A percentile compares a stretch with the other conserved stretches of the same genome.
These are phyloP conservation scores for Acanthisitta chloris DNA, from an alignment of 2,113 vertebrate genomes.

Conservation along the genomic window DNA sequence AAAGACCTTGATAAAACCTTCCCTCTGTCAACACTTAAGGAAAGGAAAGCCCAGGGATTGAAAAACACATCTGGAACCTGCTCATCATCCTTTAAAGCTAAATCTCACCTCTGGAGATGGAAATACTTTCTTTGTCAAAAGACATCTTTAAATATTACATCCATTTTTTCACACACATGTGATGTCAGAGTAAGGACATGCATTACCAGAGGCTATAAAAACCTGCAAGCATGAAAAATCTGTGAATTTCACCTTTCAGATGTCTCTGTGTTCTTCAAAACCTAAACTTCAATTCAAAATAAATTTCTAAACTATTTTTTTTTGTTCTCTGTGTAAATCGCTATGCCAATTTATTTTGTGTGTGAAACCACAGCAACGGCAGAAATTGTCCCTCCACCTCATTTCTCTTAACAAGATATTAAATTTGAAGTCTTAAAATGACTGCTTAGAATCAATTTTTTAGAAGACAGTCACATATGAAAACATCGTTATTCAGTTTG, in stretches of 20 bases:
- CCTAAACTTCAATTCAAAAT: constrained; percentile 52
- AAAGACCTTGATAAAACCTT: constrained; percentile 69
- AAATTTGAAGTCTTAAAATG: not conserved
- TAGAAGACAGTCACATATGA: not conserved
- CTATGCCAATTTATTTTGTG: not conserved
- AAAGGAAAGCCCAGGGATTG: not conserved
- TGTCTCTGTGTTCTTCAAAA: constrained; percentile 56
- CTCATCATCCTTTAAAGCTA: constrained; percentile 42
- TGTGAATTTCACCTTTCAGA: constrained; percentile 43
- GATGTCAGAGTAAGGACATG: constrained; percentile 38
- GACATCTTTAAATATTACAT: constrained; percentile 41
- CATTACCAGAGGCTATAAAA: constrained; percentile 46
- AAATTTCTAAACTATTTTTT: constrained; percentile 39
- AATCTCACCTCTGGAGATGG: constrained; percentile 37
- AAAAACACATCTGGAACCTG: constrained; percentile 65
- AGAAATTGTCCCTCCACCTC: not conserved
- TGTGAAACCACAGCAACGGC: not conserved
- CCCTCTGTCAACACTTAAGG: constrained; percentile 52
- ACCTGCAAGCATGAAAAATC: constrained; percentile 47
- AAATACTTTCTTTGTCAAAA: constrained; percentile 65
- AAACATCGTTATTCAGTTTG: not conserved
- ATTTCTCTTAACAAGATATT: constrained; percentile 14
- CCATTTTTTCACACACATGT: constrained; percentile 58
- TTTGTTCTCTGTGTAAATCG: constrained; percentile 7
- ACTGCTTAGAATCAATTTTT: not conserved